Evolutionary conservation across 1,140 invertebrate genomes (phyloP), one percentile per base, ranked within the genome.

Genomic region (Bombus waltoni): DNA sequence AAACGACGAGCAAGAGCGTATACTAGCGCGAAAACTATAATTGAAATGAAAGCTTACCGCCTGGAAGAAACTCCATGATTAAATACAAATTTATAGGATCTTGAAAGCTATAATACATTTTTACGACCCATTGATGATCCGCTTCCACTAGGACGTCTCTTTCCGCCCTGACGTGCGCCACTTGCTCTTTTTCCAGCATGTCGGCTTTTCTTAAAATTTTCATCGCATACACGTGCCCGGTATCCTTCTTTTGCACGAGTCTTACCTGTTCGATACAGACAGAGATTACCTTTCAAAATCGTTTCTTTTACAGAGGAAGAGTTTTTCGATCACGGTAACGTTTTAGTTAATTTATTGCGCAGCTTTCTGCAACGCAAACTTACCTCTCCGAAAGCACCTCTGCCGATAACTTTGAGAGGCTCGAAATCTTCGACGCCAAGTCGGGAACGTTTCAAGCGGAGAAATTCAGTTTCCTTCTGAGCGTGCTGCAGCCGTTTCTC

Each of bases 151-250:
- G 96, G 79, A 99, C 98, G 95, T 99, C 99, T 85, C 99, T 96
- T 96, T 99, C 99, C 15, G 99, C 99, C 91, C 99, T 96, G 9
- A 99, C 99, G 95, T 99, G 99, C 6, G 99, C 99, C 79, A 99
- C 98, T 96, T 99, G 99, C 96, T 99, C 99, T 94, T 99, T 99
- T 94, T 99, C 99, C 72, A 99, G 95, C 99, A 99, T 99, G 94
- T 99, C 99, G 25, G 98, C 98, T 95, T 99, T 99, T 83, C 99
- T 96, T 57, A 99, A 96, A 93, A 99, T 99, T 96, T 99, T 99
- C 99, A 99, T 99, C 25, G 99, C 99, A 95, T 99, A 99, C 40
- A 99, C 99, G 96, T 99, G 99, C 42, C 99, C 99, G 15, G 99
- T 99, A 94, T 99, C 99, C 95, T 99, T 99, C 95, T 99, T 99